These are phyloP conservation scores for Entomobrya proxima DNA, from an alignment of 2,888 invertebrate genomes.

Conservation along the genomic window DNA sequence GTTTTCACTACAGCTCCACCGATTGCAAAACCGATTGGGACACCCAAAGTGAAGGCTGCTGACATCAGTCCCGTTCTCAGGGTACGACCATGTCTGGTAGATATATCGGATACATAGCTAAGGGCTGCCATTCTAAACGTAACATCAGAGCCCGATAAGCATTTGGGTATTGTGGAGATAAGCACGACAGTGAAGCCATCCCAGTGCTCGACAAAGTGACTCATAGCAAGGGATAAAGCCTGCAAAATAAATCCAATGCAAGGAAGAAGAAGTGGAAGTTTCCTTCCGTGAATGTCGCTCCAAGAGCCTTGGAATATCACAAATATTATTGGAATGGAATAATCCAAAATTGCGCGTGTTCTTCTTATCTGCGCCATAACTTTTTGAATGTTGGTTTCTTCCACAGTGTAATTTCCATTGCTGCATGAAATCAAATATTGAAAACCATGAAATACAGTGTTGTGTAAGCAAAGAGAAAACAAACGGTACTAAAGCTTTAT, in stretches of 20 bases:
- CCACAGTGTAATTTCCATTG: constrained; percentile 44
- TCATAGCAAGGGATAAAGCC: neutral
- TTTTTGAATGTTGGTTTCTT: constrained; percentile 66
- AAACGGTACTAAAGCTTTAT: too few relatives aligned
- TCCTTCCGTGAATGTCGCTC: constrained; percentile 75
- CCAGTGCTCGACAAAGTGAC: constrained; percentile 22
- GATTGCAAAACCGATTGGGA: constrained; percentile 71
- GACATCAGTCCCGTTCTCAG: constrained; percentile 81
- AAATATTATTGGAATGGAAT: constrained; percentile 72
- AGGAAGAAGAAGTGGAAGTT: constrained; percentile 71
- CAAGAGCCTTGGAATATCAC: constrained; percentile 75
- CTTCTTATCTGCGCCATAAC: constrained; percentile 61
- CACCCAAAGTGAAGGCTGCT: constrained; percentile 59
- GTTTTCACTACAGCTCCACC: constrained; percentile 67
- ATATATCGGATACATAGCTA: constrained; percentile 74
- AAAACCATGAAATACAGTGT: neutral
- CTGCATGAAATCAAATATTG: constrained; percentile 10
- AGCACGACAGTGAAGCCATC: constrained; percentile 48
- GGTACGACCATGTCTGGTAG: constrained; percentile 81
- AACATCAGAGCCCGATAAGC: constrained; percentile 48
- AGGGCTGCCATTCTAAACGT: constrained; percentile 74
- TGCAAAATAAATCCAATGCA: constrained; percentile 50
- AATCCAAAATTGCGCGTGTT: constrained; percentile 71
- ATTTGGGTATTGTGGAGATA: constrained; percentile 40
- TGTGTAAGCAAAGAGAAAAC: neutral